A percentile compares a stretch with the other conserved stretches of the same genome.
Conservation (phyloP, 2,113 vertebrate species). For the Chionis minor region DNA sequence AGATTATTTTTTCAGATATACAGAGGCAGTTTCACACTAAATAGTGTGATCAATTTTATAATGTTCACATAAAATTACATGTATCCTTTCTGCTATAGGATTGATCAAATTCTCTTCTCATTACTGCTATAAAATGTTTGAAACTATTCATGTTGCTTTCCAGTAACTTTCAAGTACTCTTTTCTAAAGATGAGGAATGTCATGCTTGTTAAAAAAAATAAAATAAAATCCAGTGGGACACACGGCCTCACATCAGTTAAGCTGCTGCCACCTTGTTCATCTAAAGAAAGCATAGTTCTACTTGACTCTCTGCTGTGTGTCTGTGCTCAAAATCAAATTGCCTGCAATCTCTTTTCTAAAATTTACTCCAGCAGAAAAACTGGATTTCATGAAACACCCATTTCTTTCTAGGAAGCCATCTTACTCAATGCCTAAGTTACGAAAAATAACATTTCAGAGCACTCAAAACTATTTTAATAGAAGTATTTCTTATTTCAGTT, state of each 20-base stretch:
- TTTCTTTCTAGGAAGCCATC: neutral
- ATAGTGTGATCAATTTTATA: neutral
- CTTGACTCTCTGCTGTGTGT: neutral
- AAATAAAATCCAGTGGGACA: neutral
- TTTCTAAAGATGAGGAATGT: neutral
- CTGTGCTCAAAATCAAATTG: neutral
- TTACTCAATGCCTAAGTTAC: neutral
- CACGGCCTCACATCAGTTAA: neutral
- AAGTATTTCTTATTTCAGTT: neutral
- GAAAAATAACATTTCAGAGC: neutral
- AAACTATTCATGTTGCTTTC: neutral
- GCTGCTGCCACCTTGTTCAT: neutral
- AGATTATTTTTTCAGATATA: neutral
- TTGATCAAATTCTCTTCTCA: neutral
- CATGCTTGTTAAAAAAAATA: neutral
- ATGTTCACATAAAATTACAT: neutral
- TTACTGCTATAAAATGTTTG: neutral
- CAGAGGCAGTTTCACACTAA: neutral
- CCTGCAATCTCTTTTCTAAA: neutral
- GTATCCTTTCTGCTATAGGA: neutral
- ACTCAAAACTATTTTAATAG: neutral
- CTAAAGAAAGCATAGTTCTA: neutral
- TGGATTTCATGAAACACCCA: neutral
- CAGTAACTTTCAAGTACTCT: neutral
- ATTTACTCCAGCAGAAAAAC: neutral